Evolutionary conservation across 2,888 invertebrate species (phyloP), one percentile per base, ranked within the genome.

Genomic region (Thymelicus sylvestris): DNA sequence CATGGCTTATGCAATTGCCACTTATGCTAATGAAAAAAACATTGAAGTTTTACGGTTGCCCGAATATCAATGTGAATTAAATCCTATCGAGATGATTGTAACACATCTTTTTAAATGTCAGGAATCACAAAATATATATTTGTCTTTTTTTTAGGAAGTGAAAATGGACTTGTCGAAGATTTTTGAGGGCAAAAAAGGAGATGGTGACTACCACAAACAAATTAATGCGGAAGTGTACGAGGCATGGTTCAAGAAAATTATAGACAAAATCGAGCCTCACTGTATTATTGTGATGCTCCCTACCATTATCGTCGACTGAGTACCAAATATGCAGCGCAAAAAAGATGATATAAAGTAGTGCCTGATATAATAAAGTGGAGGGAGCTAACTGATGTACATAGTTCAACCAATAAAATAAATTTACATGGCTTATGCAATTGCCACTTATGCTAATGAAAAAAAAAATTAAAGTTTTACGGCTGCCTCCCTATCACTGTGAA

Each of bases 381-480:
- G 24, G 24, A 24, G 55, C 24, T 24, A 19, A 55, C 5, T 24
- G 7, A n/a, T n/a, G n/a, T n/a, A 24, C 1, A 3, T 24, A 24
- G 3, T 24, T 24, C 24, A 24, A 24, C 24, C 24, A 24, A 24
- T 24, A 19, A 55, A 55, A 55, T 2, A 55, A 24, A 24, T 24
- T 8, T 55, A 55, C 24, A 24, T 24, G 24, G 7, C 55, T 19
- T 55, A 55, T 24, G 55, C 24, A 19, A 7, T 7, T n/a, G 39
- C 38, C 39, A 39, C 12, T 12, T 15, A 15, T 13, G 74, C 76
- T 4, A 67, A 67, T 24, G 59, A 44, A 47, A 41, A 19, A 55
- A 19, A 63, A 65, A 8, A 60, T 72, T 13, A 44, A 39, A 41
- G 72, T 76, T 24, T 41, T n/a, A n/a, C n/a, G n/a, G n/a, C n/a